Base-by-base conservation (phyloP, 92 coral and sea anemone genomes). In the Zoanthus solanderi region DNA sequence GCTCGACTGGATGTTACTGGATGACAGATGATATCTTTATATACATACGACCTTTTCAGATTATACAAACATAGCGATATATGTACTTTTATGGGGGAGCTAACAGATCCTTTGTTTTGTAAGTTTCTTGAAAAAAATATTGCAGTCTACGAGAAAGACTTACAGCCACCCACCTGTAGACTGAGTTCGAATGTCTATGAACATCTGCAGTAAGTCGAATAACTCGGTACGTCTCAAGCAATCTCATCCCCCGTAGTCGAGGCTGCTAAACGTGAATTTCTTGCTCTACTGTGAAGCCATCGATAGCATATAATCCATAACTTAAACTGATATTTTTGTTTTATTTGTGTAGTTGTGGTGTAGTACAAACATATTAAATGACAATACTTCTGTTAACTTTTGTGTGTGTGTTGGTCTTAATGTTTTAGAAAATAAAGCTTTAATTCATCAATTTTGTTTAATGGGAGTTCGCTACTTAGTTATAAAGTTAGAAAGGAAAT, bases 281-380 rank as follows among this genome's bases (percentile, higher is more conserved):
- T 60, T 50, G 42, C 53, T 7, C 46, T 30, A n/a, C 30, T 58
- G 69, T 23, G 23, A 23, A 23, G 56, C 15, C 56, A 63, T 71
- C 31, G 17, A 54, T 65, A 10, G 37, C 37, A 9, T 50, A n/a
- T 65, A 65, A 46, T 45, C 34, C 72, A 29, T 5, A 2, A 45
- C 42, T 34, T 81, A 15, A 13, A 44, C 14, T 61, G 58, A 45
- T 29, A 29, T 81, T 65, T 79, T 79, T 63, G 42, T 79, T 67
- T 65, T 80, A 81, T 32, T 46, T 81, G 37, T 32, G 42, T 18
- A 66, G 66, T 48, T 66, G 63, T 81, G 71, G 85, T 81, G 75
- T 65, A 81, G 75, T 81, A 48, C 16, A 65, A 79, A 61, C 71
- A 61, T 65, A 81, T 65, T 81, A 81, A 81, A 68, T 30, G 54